These are phyloP conservation scores for Chaitophorus viminalis DNA, from an alignment of 2,888 invertebrate genomes.

Conservation along the genomic window DNA sequence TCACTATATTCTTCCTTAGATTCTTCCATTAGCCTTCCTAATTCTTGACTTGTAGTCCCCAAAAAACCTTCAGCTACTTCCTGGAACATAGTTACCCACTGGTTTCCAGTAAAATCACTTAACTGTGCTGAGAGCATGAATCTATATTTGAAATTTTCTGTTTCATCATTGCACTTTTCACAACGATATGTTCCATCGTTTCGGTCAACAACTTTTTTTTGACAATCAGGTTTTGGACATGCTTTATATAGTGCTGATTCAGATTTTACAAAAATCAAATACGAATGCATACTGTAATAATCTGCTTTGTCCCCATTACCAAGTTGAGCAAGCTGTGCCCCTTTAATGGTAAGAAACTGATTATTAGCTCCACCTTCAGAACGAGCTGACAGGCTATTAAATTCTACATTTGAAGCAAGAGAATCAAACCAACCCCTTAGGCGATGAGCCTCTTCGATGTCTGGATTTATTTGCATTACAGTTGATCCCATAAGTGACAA, in stretches of 20 bases:
- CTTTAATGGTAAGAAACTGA: slow-evolving; percentile 79
- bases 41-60: slow-evolving; percentile 76
- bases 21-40: slow-evolving; percentile 72
- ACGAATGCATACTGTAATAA: slow-evolving; percentile 82
- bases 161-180: slow-evolving; percentile 92
- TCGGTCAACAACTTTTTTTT: slow-evolving; percentile 85
- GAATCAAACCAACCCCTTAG: slow-evolving; percentile 92
- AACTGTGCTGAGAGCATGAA: slow-evolving; percentile 84
- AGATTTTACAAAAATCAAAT: slow-evolving; percentile 79
- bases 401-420: slow-evolving; percentile 71
- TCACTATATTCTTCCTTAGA: slow-evolving; percentile 76
- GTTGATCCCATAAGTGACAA: slow-evolving; percentile 70
- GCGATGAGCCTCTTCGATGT: slow-evolving; percentile 84
- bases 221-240: slow-evolving; percentile 88
- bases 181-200: slow-evolving; percentile 90
- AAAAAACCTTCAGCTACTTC: slow-evolving; percentile 83
- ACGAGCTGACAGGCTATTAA: slow-evolving; percentile 72
- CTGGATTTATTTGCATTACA: slow-evolving; percentile 77
- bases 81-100: slow-evolving; percentile 92
- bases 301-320: slow-evolving; percentile 83
- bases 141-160: slow-evolving; percentile 86
- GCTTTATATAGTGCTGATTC: slow-evolving; percentile 92
- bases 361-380: slow-evolving; percentile 63
- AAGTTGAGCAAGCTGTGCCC: slow-evolving; percentile 77
- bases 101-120: slow-evolving; percentile 86